Percentiles rank a stretch among this genome's conserved stretches.
These are phyloP conservation scores for Rotaria macrura DNA, from an alignment of 2,888 invertebrate species.

Conservation along the genomic window DNA sequence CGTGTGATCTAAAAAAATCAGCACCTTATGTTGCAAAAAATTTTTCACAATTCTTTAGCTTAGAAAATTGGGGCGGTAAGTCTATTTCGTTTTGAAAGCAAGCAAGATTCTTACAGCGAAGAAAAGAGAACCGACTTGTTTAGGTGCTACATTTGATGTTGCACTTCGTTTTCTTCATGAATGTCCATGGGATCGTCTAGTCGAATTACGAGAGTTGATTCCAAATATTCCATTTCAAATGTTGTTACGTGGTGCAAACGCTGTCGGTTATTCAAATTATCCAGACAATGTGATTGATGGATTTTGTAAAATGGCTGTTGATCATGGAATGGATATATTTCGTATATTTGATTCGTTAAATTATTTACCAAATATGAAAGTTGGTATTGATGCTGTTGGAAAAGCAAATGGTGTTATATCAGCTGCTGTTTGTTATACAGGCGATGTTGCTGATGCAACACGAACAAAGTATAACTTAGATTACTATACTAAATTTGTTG, in stretches of 20 bases:
- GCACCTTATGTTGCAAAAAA: constrained; percentile 88
- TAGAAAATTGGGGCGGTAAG: constrained; percentile 89
- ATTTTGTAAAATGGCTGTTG: constrained; percentile 88
- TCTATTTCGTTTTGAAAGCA: too few relatives aligned
- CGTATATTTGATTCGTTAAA: constrained; percentile 94
- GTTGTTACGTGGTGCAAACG: constrained; percentile 91
- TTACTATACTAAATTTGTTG: constrained; percentile 82
- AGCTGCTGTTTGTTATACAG: constrained; percentile 93
- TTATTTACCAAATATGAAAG: constrained; percentile 84
- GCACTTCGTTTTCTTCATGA: constrained; percentile 89
- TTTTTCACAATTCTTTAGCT: constrained; percentile 70
- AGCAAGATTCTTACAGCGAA: too few relatives aligned
- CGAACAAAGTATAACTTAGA: constrained; percentile 84
- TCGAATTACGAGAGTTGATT: constrained; percentile 69
- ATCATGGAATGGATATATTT: constrained; percentile 96
- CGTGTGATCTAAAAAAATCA: constrained; percentile 71
- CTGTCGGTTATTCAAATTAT: constrained; percentile 96
- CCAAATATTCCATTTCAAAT: constrained; percentile 96
- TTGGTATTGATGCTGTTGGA: constrained; percentile 93
- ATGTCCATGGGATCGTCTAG: constrained; percentile 94
- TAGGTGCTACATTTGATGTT: constrained; percentile 88
- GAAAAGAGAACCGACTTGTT: too few relatives aligned
- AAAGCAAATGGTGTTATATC: constrained; percentile 84
- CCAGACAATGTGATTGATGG: constrained; percentile 96
- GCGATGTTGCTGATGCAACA: constrained; percentile 78